phyloP scores from a whole-genome alignment of 2,888 invertebrate species.

The Litoditis marina region DNA sequence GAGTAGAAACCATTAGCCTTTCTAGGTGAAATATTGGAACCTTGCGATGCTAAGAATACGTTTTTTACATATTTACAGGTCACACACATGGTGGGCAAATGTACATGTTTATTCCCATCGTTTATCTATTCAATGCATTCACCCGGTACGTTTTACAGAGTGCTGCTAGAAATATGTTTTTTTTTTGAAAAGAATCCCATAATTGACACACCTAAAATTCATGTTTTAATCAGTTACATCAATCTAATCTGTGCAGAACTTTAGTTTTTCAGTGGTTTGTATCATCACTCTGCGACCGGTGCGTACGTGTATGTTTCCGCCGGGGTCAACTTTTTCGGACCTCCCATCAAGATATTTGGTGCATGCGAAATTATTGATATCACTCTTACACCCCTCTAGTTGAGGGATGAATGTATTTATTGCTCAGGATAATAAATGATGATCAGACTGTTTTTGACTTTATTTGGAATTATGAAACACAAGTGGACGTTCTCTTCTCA shows the following conservation, averaged over 20 bases:
- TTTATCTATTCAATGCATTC: conserved; percentile 52
- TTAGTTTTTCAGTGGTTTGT: conserved; percentile 45
- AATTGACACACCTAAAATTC: not conserved
- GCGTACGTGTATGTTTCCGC: conserved; percentile 58
- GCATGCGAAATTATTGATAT: conserved; percentile 61
- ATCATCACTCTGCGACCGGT: conserved; percentile 35
- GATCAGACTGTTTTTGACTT: no score
- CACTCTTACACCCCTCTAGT: not conserved
- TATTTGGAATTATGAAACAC: no score
- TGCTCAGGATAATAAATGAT: no score
- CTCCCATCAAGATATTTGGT: conserved; percentile 63
- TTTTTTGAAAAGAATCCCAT: not conserved
- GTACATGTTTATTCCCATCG: conserved; percentile 53
- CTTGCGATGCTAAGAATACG: no score
- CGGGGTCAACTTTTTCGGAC: conserved; percentile 63
- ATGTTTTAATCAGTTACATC: not conserved
- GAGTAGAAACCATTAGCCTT: no score
- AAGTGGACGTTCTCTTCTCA: no score
- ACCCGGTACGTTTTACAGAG: conserved; percentile 20
- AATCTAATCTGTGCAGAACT: not conserved
- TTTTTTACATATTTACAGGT: conserved; percentile 34
- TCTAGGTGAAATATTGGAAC: no score
- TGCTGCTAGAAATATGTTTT: not conserved
- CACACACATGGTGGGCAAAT: conserved; percentile 60
- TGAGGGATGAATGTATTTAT: no score